These are phyloP conservation scores for Egretta garzetta DNA, from an alignment of 2,113 vertebrate species.

Conservation along the genomic window DNA sequence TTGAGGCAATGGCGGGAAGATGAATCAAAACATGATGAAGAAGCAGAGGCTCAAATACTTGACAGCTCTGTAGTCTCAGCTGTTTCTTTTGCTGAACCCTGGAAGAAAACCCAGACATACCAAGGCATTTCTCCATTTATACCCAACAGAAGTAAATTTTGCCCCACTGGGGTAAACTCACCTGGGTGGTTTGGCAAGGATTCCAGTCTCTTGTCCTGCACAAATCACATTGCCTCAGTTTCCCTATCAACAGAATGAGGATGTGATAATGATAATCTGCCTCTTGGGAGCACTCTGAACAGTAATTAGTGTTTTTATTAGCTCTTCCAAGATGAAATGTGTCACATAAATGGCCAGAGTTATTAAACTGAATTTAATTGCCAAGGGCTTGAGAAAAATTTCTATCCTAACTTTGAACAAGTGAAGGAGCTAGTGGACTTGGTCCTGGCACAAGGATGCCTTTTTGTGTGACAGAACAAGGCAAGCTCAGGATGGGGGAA, in stretches of 20 bases:
- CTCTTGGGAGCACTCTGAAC: conserved; percentile 3
- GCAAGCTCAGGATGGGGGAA: background rate
- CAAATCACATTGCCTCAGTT: background rate
- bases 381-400: background rate
- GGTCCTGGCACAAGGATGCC: background rate
- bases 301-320: conserved; percentile 4
- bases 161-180: background rate
- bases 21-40: background rate
- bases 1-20: background rate
- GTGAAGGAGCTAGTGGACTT: background rate
- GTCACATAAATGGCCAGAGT: background rate
- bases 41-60: background rate
- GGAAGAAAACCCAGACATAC: background rate
- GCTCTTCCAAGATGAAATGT: background rate
- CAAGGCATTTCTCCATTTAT: background rate
- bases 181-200: background rate
- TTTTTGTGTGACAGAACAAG: background rate
- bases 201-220: rapidly evolving
- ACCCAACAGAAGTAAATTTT: background rate
- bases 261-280: background rate
- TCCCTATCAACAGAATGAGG: background rate
- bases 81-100: background rate
- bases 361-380: conserved; percentile 7
- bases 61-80: background rate
- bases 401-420: background rate